Evolutionary conservation across 2,113 vertebrate genomes (phyloP).

Genomic region (Gopherus evgoodei): DNA sequence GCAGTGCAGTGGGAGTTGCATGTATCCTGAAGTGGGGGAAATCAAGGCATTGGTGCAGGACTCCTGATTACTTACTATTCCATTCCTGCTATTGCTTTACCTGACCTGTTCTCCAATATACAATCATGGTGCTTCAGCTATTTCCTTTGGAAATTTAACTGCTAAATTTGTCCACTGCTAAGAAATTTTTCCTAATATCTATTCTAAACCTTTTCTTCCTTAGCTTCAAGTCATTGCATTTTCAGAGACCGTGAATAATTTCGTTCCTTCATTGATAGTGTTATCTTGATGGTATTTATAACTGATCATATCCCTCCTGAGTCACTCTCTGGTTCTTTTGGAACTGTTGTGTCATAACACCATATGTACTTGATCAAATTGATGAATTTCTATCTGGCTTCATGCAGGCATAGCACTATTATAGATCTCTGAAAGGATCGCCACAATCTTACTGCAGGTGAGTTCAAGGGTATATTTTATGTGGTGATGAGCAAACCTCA

Average conservation of each 20-base stretch:
- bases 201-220: background rate
- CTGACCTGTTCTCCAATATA: background rate
- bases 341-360: constrained; percentile 11
- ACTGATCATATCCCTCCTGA: constrained; percentile 10
- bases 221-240: background rate
- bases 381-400: background rate
- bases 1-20: background rate
- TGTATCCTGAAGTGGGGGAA: background rate
- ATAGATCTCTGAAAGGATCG: background rate
- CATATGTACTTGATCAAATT: background rate
- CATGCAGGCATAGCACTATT: background rate
- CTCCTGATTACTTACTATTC: too few relatives aligned
- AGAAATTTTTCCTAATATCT: background rate
- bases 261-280: background rate
- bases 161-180: background rate
- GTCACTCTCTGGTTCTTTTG: background rate
- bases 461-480: constrained; percentile 22
- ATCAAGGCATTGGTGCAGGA: background rate
- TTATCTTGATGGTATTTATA: background rate
- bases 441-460: background rate
- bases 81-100: too few relatives aligned
- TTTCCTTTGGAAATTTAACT: background rate
- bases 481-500: constrained; percentile 23
- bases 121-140: too few relatives aligned
- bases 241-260: background rate